Base-by-base conservation (phyloP, 2,888 invertebrate species). In the Adelphocoris suturalis region DNA sequence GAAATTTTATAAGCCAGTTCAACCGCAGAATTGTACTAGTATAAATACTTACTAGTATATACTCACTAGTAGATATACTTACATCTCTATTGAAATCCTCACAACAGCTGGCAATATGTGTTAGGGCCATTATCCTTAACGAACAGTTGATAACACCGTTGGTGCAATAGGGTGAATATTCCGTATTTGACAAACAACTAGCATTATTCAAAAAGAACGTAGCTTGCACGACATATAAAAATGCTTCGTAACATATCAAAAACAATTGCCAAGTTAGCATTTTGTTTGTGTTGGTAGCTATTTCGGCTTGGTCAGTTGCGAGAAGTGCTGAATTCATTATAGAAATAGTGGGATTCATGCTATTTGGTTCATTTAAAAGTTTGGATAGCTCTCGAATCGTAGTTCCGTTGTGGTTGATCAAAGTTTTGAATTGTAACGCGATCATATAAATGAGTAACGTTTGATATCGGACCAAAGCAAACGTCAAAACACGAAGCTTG, bases 251-350 rank as follows among this genome's bases (percentile, higher is more conserved):
- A 57, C 57, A 57, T 57, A 57, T n/a, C 57, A 57, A 57, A n/a
- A 57, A n/a, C 57, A 57, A n/a, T 57, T 57, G 57, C 57, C 57
- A n/a, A 57, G 57, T 16, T n/a, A 57, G n/a, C 57, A 57, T 7
- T 57, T 57, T 57, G 0, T 57, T 0, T n/a, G n/a, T 57, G 14
- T 57, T n/a, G n/a, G 11, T n/a, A 16, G 57, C 19, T n/a, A 57
- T 57, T 57, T 57, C 57, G 1, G 57, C 7, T 57, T 7, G 7
- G 16, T 57, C n/a, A 5, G 16, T 0, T 1, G 57, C 57, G n/a
- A 57, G 57, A 57, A 16, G 57, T 1, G n/a, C n/a, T 0, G 7
- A 0, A n/a, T 57, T 14, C n/a, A 16, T 13, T 7, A 57, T n/a
- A 57, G 7, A n/a, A 0, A 0, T n/a, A n/a, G n/a, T 7, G 57